phyloP scores from a whole-genome alignment of 2,797 vertebrate genomes.

The Caiman crocodilus region DNA sequence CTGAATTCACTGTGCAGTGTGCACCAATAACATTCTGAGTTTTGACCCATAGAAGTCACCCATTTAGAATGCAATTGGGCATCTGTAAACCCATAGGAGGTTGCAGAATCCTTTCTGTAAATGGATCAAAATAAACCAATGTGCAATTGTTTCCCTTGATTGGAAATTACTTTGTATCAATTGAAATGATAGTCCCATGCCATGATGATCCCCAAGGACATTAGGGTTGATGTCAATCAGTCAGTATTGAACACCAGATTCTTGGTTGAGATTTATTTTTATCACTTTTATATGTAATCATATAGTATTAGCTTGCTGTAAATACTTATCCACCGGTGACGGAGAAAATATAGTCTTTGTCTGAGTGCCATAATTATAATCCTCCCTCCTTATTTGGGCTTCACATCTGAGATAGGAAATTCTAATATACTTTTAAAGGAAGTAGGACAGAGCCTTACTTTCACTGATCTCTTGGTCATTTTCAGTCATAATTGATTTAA shows the following conservation, averaged over 20 bases:
- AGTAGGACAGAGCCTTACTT: background rate
- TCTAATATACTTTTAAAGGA: background rate
- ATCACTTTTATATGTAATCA: background rate
- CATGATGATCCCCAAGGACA: conserved; percentile 12
- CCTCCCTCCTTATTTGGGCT: background rate
- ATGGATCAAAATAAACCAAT: conserved; percentile 20
- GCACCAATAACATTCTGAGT: background rate
- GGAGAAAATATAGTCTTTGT: background rate
- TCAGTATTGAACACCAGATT: background rate
- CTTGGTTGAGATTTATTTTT: background rate
- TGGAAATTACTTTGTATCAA: conserved; percentile 49
- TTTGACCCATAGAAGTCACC: background rate
- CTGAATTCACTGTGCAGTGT: background rate
- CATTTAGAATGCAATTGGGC: conserved; percentile 29
- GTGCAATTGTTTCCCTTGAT: conserved; percentile 16
- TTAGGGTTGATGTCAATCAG: background rate
- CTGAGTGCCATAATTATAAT: background rate
- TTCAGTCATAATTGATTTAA: background rate
- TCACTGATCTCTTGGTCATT: background rate
- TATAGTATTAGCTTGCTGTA: background rate
- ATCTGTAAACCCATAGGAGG: conserved; percentile 45
- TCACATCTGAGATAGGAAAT: background rate
- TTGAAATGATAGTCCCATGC: conserved; percentile 31
- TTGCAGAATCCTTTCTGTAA: conserved; percentile 25
- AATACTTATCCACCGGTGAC: background rate